Conservation (phyloP, 2,113 vertebrate species). For the Spheniscus mendiculus region DNA sequence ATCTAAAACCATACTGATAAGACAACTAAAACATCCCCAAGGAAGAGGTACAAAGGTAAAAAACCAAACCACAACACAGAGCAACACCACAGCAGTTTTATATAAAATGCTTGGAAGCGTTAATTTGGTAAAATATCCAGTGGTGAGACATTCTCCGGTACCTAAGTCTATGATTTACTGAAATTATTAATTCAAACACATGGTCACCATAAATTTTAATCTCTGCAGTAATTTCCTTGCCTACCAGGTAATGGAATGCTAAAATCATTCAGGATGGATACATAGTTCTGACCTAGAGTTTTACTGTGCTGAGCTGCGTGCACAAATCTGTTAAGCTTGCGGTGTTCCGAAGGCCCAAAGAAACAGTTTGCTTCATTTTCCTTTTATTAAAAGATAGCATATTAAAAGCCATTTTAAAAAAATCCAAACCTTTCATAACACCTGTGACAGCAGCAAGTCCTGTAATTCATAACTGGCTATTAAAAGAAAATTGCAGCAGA, state of each 20-base stretch:
- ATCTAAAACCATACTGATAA: neutral
- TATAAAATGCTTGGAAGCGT: neutral
- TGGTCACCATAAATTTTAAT: neutral
- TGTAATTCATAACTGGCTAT: neutral
- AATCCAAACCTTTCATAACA: neutral
- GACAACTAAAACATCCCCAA: neutral
- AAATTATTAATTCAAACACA: neutral
- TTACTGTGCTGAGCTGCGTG: neutral
- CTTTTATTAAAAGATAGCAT: neutral
- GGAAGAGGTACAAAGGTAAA: neutral
- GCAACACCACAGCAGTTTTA: neutral
- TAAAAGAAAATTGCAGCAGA: neutral
- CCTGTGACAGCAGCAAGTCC: neutral
- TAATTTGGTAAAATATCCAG: neutral
- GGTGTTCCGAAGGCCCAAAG: neutral
- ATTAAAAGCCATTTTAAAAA: neutral
- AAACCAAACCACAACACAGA: neutral
- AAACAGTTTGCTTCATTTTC: neutral
- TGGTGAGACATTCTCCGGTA: neutral
- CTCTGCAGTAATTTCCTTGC: neutral
- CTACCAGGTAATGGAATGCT: neutral
- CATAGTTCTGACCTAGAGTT: neutral
- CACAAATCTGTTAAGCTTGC: neutral
- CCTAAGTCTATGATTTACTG: neutral
- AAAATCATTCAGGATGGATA: neutral